Evolutionary conservation across 2,113 vertebrate genomes (phyloP).

Genomic region (Apteryx owenii): DNA sequence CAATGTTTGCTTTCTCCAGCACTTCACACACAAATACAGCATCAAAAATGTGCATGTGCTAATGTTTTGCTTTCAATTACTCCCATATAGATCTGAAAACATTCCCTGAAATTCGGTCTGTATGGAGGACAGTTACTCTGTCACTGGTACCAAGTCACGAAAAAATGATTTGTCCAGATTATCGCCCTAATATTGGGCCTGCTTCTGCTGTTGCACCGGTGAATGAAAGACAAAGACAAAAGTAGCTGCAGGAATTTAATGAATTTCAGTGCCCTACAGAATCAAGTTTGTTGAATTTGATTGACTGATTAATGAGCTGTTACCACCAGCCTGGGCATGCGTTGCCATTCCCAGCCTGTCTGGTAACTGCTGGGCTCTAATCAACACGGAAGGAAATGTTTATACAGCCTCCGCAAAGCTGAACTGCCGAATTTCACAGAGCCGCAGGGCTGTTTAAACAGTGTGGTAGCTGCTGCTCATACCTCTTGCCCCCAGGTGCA

Average conservation of each 20-base stretch:
- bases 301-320: slow-evolving; percentile 1
- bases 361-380: background rate
- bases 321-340: background rate
- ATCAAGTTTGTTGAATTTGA: background rate
- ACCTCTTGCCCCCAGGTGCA: background rate
- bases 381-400: background rate
- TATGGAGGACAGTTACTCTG: background rate
- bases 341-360: background rate
- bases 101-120: background rate
- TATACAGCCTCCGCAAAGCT: background rate
- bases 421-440: accelerated
- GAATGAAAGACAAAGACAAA: background rate
- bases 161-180: background rate
- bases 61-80: background rate
- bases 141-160: background rate
- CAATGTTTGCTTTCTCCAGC: background rate
- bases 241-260: background rate
- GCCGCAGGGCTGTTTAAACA: background rate
- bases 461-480: accelerated
- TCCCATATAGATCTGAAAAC: background rate
- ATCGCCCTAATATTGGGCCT: background rate
- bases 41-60: background rate
- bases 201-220: background rate
- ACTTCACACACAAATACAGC: background rate
- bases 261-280: background rate